Evolutionary conservation across 2,888 invertebrate species (phyloP).

Genomic region (Anagyrus pseudococci): DNA sequence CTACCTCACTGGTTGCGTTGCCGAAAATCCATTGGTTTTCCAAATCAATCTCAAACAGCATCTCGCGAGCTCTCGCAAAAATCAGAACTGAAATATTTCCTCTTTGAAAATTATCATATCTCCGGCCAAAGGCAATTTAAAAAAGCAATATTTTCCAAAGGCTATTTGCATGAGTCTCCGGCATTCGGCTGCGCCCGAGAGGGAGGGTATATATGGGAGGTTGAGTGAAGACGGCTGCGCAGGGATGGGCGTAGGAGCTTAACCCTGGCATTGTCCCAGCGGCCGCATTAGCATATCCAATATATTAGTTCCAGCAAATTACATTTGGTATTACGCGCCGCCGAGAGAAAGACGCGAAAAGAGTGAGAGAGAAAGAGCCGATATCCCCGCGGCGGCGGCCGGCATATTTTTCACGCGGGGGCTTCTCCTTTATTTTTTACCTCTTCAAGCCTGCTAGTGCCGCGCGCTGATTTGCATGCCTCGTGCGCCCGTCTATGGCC

Average conservation of each 20-base stretch:
- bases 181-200: conserved; percentile 10
- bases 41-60: too few relatives aligned
- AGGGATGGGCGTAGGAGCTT: conserved; percentile 23
- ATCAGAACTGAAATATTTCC: too few relatives aligned
- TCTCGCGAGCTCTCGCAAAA: too few relatives aligned
- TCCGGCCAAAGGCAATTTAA: conserved; percentile 6
- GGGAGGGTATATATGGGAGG: background rate
- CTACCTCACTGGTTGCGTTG: too few relatives aligned
- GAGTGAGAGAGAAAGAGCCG: background rate
- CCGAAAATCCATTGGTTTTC: too few relatives aligned
- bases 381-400: conserved; percentile 1
- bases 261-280: conserved; percentile 35
- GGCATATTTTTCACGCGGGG: conserved; percentile 13
- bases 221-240: background rate
- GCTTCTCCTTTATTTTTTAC: background rate
- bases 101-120: conserved; percentile 15
- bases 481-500: background rate
- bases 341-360: background rate
- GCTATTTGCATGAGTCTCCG: conserved; percentile 18
- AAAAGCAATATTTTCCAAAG: conserved; percentile 17
- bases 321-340: conserved; percentile 24
- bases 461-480: conserved; percentile 19
- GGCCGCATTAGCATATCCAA: conserved; percentile 32
- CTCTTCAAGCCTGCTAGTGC: conserved; percentile 9
- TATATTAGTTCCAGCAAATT: conserved; percentile 34